phyloP scores from a whole-genome alignment of 2,888 invertebrate genomes.

The Cataglyphis albicans region DNA sequence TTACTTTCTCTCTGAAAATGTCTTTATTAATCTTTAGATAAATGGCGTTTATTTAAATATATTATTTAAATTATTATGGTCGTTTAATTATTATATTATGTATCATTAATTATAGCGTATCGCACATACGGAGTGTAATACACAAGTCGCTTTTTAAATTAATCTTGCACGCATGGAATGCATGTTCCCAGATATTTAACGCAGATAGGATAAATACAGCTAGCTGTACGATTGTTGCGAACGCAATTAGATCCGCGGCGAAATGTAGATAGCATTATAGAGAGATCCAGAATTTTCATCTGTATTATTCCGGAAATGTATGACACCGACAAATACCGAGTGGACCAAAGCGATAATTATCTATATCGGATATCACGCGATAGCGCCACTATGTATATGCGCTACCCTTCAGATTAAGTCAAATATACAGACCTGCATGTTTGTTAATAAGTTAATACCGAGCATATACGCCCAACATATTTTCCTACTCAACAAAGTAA shows the following conservation, averaged over 20 bases:
- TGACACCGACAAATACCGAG: constrained; percentile 36
- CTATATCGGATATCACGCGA: constrained; percentile 26
- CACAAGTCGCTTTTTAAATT: neutral
- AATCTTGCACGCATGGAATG: neutral
- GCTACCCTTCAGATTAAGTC: constrained; percentile 14
- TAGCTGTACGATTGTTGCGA: neutral
- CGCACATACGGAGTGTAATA: too few species aligned
- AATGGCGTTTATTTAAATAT: neutral
- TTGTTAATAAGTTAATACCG: constrained; percentile 5
- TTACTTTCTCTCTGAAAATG: neutral
- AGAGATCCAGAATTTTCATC: constrained; percentile 45
- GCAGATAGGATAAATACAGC: neutral
- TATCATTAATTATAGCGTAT: neutral
- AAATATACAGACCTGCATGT: neutral
- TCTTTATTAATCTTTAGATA: neutral
- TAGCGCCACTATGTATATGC: constrained; percentile 2
- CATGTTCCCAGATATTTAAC: neutral
- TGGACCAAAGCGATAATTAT: constrained; percentile 45
- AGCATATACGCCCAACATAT: neutral
- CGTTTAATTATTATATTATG: neutral
- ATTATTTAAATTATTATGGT: neutral
- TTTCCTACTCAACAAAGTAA: neutral
- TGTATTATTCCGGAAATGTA: constrained; percentile 41
- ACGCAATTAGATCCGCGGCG: constrained; percentile 27
- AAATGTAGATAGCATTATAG: constrained; percentile 27